Base-by-base conservation (phyloP, 2,797 vertebrate species). In the Muscicapa comitata region DNA sequence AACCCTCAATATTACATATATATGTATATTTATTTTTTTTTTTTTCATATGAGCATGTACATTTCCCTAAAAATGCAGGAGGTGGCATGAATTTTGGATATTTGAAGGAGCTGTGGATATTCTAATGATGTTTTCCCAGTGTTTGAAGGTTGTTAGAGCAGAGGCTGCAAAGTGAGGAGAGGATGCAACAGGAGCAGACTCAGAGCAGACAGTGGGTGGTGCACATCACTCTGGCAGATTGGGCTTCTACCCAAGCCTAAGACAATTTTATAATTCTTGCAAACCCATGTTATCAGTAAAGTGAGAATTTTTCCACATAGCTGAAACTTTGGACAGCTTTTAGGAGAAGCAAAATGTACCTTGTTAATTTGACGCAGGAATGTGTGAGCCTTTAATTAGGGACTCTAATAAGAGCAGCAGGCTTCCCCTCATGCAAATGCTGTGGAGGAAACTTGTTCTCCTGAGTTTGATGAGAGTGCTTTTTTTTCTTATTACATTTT, bases 381-480 rank as follows among this genome's bases (percentile, higher is more conserved):
- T 66, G 54, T 78, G 48, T 75, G 65, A 93, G 42, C 31, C 42
- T 89, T 85, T 94, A 95, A 93, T 95, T 94, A 90, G 68, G 57
- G 15, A 42, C 42, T 73, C 67, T 93, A 93, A 79, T 91, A 91
- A 47, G 37, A 86, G 72, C 78, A 78, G 53, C 2, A 7, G 58
- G 71, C 47, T 87, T 88, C 17, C 29, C 23, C 59, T 63, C 2
- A 0, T 35, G 70, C 58, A 92, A 86, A 63, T 94, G 73, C 81
- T 76, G 48, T 18, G 58, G 29, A 85, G 43, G 65, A 90, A 97
- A 94, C 88, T 87, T 72, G 26, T 74, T 92, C 61, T 88, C 58
- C 29, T 42, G 53, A 88, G 37, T 93, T 91, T 93, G 76, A 74
- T 73, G 54, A 58, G 43, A 65, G 59, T 0, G 1, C 25, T 75